Conservation (phyloP, 1,140 invertebrate genomes). For the Anadara kagoshimensis region DNA sequence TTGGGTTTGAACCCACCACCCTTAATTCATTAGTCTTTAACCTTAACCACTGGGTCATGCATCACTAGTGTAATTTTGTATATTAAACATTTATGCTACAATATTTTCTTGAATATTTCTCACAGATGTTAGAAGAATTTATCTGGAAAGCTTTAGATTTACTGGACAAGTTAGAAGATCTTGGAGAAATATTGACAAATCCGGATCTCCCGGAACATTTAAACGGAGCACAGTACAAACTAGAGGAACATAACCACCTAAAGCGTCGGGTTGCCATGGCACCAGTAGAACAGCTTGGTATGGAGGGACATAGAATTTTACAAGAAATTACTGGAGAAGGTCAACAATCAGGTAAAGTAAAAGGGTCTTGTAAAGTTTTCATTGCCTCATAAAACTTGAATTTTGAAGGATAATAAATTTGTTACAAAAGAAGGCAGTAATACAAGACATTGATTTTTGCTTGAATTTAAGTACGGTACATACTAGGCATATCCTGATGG, state of each 20-base stretch:
- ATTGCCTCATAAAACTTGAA: too few species aligned
- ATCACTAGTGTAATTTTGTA: too few species aligned
- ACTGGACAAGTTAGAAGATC: constrained; percentile 87
- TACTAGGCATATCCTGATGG: too few species aligned
- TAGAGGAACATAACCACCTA: constrained; percentile 95
- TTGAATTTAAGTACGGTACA: too few species aligned
- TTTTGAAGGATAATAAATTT: too few species aligned
- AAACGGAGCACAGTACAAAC: constrained; percentile 88
- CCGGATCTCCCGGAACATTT: constrained; percentile 84
- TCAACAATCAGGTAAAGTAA: constrained; percentile 14
- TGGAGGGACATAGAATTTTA: constrained; percentile 76
- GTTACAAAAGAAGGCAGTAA: too few species aligned
- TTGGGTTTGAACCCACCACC: too few species aligned
- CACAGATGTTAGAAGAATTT: constrained; percentile 91
- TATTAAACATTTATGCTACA: too few species aligned
- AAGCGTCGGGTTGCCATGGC: constrained; percentile 95
- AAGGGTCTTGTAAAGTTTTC: too few species aligned
- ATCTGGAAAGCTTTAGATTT: constrained; percentile 95
- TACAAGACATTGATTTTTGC: too few species aligned
- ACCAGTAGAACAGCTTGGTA: constrained; percentile 93
- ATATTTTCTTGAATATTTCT: not conserved
- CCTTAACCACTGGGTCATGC: too few species aligned
- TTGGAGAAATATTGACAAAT: constrained; percentile 90
- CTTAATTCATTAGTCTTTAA: too few species aligned
- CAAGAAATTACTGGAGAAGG: constrained; percentile 65